Conservation (phyloP, 2,797 vertebrate genomes). For the Babyrousa celebensis region DNA sequence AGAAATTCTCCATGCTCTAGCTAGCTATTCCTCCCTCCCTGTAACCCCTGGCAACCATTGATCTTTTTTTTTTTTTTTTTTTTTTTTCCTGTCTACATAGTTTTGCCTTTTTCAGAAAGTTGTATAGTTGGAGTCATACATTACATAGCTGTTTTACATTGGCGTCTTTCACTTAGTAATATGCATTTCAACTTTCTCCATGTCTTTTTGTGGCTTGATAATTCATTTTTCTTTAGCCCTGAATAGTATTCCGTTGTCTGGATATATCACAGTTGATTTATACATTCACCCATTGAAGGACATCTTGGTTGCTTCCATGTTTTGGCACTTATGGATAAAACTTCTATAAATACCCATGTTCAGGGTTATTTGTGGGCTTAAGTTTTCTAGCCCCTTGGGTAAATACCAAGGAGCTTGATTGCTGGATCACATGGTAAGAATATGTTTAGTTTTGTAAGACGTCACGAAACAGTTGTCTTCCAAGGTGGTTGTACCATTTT, state of each 20-base stretch:
- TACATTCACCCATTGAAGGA: background rate
- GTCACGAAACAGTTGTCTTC: background rate
- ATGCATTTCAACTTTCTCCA: background rate
- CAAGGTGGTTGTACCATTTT: background rate
- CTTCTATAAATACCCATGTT: background rate
- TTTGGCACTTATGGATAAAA: conserved; percentile 19
- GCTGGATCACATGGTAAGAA: background rate
- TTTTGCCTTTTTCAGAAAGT: conserved; percentile 47
- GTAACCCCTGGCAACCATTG: background rate
- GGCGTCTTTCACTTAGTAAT: background rate
- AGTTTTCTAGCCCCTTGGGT: background rate
- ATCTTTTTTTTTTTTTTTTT: conserved; percentile 16
- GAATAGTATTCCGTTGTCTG: conserved; percentile 29
- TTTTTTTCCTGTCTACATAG: background rate
- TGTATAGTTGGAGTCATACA: background rate
- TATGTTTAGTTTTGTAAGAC: conserved; percentile 43
- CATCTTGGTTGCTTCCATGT: conserved; percentile 17
- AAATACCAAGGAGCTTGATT: background rate
- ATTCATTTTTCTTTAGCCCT: background rate
- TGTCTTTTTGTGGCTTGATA: conserved; percentile 12
- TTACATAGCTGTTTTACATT: conserved; percentile 3
- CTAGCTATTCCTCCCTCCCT: background rate
- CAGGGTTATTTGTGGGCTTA: background rate
- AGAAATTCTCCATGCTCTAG: background rate
- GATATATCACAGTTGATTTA: background rate